Evolutionary conservation across 2,797 vertebrate genomes (phyloP).

Genomic region (Parambassis ranga): DNA sequence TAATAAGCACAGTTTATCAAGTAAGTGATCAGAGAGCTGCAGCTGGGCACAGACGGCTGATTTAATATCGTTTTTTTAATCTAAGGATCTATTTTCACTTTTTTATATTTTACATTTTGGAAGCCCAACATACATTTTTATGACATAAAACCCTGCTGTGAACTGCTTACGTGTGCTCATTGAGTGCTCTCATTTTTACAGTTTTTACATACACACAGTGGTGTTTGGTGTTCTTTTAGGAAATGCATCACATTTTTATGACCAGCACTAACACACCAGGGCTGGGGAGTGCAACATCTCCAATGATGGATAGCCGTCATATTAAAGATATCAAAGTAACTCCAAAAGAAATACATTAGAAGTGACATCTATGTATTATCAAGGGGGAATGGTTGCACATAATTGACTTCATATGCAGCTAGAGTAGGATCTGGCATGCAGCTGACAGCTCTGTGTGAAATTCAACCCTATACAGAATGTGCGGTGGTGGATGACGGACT

Average conservation of each 20-base stretch:
- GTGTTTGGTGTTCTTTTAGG: constrained; percentile 18
- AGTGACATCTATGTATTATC: constrained; percentile 67
- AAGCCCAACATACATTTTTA: too few relatives aligned
- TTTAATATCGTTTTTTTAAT: too few relatives aligned
- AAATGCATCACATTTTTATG: constrained; percentile 42
- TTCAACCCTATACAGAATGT: constrained; percentile 37
- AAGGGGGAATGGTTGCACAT: constrained; percentile 54
- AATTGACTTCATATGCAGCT: constrained; percentile 70
- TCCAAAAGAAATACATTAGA: constrained; percentile 64
- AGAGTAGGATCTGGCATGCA: constrained; percentile 57
- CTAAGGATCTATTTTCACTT: too few relatives aligned
- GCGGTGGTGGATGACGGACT: constrained; percentile 29
- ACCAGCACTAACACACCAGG: constrained; percentile 51
- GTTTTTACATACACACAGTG: not conserved
- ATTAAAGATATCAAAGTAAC: constrained; percentile 62
- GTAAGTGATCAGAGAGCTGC: constrained; percentile 44
- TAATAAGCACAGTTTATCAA: constrained; percentile 58
- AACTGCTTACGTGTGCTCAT: too few relatives aligned
- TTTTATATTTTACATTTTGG: too few relatives aligned
- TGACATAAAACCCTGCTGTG: too few relatives aligned
- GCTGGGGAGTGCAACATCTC: constrained; percentile 56
- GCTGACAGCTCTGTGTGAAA: constrained; percentile 63
- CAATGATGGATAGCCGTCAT: constrained; percentile 70
- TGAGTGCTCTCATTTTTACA: too few relatives aligned
- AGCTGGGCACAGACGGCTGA: too few relatives aligned